Conservation (phyloP, 2,888 invertebrate species). For the Phaedon cochleariae region DNA sequence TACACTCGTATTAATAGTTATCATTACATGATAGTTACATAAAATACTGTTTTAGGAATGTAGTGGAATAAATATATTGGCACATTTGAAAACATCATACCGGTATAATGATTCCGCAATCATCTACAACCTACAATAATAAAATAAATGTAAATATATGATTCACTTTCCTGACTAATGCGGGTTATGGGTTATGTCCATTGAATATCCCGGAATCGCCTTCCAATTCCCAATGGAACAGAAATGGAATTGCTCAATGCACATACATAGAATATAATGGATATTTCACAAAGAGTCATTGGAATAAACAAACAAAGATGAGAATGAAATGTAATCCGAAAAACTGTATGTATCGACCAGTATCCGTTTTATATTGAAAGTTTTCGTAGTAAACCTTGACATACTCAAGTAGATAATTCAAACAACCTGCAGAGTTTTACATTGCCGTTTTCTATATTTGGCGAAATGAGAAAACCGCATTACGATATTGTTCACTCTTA, state of each 20-base stretch:
- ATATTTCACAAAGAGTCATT: background rate
- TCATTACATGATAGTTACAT: no score
- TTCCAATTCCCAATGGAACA: background rate
- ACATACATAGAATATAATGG: background rate
- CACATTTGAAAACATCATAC: no score
- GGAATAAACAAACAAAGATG: background rate
- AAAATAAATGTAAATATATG: no score
- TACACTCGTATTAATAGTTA: no score
- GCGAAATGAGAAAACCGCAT: conserved; percentile 23
- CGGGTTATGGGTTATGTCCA: no score
- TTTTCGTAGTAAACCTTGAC: conserved; percentile 31
- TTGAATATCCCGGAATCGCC: no score
- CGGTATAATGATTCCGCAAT: no score
- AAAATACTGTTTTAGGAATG: no score
- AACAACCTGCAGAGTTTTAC: conserved; percentile 29
- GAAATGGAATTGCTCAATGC: background rate
- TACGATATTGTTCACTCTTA: background rate
- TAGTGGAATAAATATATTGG: no score
- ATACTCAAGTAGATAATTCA: conserved; percentile 20
- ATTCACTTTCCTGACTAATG: no score
- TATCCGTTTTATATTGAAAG: background rate
- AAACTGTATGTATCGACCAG: background rate
- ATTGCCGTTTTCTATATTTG: conserved; percentile 34
- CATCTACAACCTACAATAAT: no score
- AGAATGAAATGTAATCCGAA: background rate